Evolutionary conservation across 2,113 vertebrate species (phyloP), one percentile per base, ranked within the genome.

Genomic region (Oophaga pumilio): DNA sequence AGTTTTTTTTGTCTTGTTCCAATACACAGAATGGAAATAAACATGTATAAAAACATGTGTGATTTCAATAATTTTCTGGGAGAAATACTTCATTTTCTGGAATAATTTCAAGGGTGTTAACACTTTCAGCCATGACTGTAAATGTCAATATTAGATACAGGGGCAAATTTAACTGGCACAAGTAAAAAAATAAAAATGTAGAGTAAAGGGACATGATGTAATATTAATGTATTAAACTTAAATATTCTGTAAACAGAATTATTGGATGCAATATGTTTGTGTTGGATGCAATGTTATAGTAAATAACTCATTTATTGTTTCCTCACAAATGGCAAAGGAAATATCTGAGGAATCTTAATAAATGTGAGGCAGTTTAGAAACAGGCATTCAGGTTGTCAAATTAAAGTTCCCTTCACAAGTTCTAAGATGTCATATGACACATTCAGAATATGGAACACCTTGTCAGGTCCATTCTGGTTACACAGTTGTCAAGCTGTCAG

Each of bases 401-500:
- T 14, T 28, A 74, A 74, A 43, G 43, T 74, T 74, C 71, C 43
- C 18, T 74, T 22, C 43, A 74, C 43, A 50, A 43, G 15, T 73
- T 43, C 69, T 73, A 73, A 57, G 60, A 80, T 80, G 77, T 80
- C 77, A 80, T 14, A 28, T 79, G 26, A 79, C 59, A 79, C 53
- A 59, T 18, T 26, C 81, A 83, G 49, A 68, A 53, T 52, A 53
- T 82, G 81, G 62, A 66, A 68, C 60, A 68, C 49, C 24, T 49
- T 82, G 60, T 82, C 80, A 82, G 43, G 80, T 68, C 79, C 59
- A 82, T 66, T 66, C 60, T 66, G 18, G 80, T 66, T 68, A 66
- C 80, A 68, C 62, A 82, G 60, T 50, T 82, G 80, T 68, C 80
- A 82, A 66, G 43, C 78, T 80, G 78, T 81, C 78, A 82, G 18